Evolutionary conservation across 2,888 invertebrate genomes (phyloP).

Genomic region (Tridacna crocea): DNA sequence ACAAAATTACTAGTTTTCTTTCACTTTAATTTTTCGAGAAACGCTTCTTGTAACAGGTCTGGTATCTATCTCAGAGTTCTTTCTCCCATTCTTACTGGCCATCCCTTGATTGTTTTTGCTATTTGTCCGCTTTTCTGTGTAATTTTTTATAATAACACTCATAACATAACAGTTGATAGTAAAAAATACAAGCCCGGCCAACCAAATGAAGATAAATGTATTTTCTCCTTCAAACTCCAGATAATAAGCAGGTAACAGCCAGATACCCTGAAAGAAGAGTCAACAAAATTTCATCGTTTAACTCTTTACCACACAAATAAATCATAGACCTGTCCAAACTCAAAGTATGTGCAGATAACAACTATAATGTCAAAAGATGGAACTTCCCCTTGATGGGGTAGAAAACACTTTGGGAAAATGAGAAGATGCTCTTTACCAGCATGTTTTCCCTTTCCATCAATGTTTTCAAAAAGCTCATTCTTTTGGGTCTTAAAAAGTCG

Average conservation of each 20-base stretch:
- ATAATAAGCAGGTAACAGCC: slow-evolving; percentile 95
- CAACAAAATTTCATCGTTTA: too few species aligned
- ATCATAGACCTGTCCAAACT: background rate
- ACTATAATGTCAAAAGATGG: too few species aligned
- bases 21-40: background rate
- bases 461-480: too few species aligned
- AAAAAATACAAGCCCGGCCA: slow-evolving; percentile 93
- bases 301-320: background rate
- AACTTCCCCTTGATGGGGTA: too few species aligned
- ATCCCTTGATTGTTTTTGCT: background rate
- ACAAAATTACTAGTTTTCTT: background rate
- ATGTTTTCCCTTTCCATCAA: too few species aligned
- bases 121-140: slow-evolving; percentile 8
- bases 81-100: background rate
- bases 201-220: slow-evolving; percentile 93
- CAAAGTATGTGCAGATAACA: background rate
- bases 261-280: slow-evolving; percentile 88
- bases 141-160: slow-evolving; percentile 59
- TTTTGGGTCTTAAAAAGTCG: too few species aligned
- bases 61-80: background rate
- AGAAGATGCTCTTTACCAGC: too few species aligned
- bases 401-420: too few species aligned
- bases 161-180: slow-evolving; percentile 88
- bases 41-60: slow-evolving; percentile 2
- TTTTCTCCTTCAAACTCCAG: slow-evolving; percentile 95